Base-by-base conservation (phyloP, 30 jellyfish, hydroid and myxozoan species). In the Clytia hemisphaerica region DNA sequence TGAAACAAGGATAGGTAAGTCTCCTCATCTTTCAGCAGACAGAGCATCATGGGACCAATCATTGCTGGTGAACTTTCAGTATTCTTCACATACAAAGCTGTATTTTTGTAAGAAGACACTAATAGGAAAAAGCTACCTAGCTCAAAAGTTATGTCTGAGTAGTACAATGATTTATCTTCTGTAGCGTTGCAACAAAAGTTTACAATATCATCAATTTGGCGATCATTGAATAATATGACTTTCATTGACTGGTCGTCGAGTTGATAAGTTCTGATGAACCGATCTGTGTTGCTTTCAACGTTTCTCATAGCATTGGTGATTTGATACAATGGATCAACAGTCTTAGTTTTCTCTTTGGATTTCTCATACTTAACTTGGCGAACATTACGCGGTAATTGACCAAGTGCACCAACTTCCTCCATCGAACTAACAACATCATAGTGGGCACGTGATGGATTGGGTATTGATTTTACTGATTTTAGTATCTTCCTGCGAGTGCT, bases 11-110 rank as follows among this genome's bases (percentile, higher is more conserved):
- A 29, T 3, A 59, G 57, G 54, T 59, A 59, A 21, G 73, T 59
- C 35, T 59, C 73, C 24, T 59, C 35, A 54, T 59, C 54, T 54
- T 59, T 59, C 61, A 59, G 35, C 73, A 59, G 55, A 24, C 73
- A 59, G 14, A 59, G 54, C 73, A 59, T 31, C 73, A 59, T 59
- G 61, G 73, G 73, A 49, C 73, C 73, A 24, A 59, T 59, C 73
- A 59, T 59, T 59, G 73, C 6, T 19, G 73, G 73, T 22, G 57
- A 3, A 4, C 57, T 2, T 49, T 54, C 73, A 59, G 54, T 30
- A 29, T 24, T 59, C 54, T 26, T 19, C 26, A 16, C 54, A 19
- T 9, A 16, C 58, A 59, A 32, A 9, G 57, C 73, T 59, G 73
- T 59, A 59, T 59, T 59, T 59, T 21, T 29, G 16, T 59, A 59